Evolutionary conservation across 2,888 invertebrate genomes (phyloP), one percentile per base, ranked within the genome.

Genomic region (Cephus pulcher): DNA sequence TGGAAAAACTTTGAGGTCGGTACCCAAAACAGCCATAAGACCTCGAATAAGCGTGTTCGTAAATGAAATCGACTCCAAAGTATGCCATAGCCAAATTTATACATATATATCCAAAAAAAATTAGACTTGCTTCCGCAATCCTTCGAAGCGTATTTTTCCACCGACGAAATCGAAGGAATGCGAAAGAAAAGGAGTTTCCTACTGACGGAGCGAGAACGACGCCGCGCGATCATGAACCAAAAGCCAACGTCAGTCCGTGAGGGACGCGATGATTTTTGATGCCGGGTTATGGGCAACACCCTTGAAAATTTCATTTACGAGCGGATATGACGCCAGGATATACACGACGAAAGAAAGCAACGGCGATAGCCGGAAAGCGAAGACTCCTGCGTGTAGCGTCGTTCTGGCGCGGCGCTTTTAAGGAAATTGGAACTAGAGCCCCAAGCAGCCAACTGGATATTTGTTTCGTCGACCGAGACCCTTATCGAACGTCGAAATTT

Each of bases 271-370:
- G 15, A 1, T 40, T 40, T 4, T 40, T 2, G 6, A 56, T 23
- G 23, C 9, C 56, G 23, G 9, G 56, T 56, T 23, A 81, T 77
- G 23, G 56, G 15, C 2, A 40, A 40, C 0, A 1, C 2, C 56
- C 56, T 56, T 9, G 56, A 56, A 82, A 80, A 80, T 82, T 82
- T 82, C 82, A 82, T 82, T 82, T 77, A 80, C 76, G 80, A 76
- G 71, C 73, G 79, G 80, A 82, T 82, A 81, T 78, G 71, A 77
- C 69, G 77, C 32, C 75, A 79, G 74, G 76, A 76, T 69, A 71
- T 76, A 74, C 40, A 34, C 70, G n/a, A 73, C 34, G 75, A 40
- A 33, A 75, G 30, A 73, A 74, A 76, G 75, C 37, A 56, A 69
- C 12, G 69, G 30, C 12, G 32, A 70, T 74, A 40, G 35, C 56